Base-by-base conservation (phyloP, 2,113 vertebrate species). In the Rissa tridactyla region DNA sequence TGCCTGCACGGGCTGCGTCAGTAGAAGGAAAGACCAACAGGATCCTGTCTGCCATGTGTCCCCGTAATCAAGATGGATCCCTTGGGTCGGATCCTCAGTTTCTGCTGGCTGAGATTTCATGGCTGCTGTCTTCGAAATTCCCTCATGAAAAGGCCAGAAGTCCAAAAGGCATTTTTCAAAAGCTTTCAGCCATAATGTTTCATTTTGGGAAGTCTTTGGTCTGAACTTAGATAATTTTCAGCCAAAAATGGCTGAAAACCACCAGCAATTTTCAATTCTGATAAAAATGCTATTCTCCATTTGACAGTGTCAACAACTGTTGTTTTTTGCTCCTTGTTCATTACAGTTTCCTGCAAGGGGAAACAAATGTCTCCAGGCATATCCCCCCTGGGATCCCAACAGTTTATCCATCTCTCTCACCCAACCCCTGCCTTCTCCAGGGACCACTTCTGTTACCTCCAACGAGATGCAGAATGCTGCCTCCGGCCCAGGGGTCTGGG, bases 161-260 rank as follows among this genome's bases (percentile, higher is more conserved):
- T 68, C 79, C 78, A 93, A 90, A 52, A 69, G 46, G 34, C 82
- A 34, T 94, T 94, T 95, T 93, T 82, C 75, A 88, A 92, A 91
- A 88, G 65, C 62, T 92, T 93, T 82, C 85, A 95, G 61, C 26
- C 66, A 29, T 92, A 55, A 21, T 20, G 30, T 76, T 85, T 88
- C 54, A 17, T 82, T 92, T 85, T 30, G 30, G 26, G 49, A 92
- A 86, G 51, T 27, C 64, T 72, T 91, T 80, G 54, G 62, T 94
- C 79, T 93, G 71, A 83, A 61, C 49, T 44, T 21, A 92, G 66
- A 69, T 40, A 52, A 61, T 88, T 94, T 73, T 77, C 68, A 80
- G 66, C 36, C 79, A 86, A 69, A 93, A 86, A 61, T 70, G 73
- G 30, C 82, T 94, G 92, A 82, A 90, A 94, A 90, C 90, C 86